Percentiles rank a stretch among this genome's conserved stretches.
Evolutionary conservation across 2,888 invertebrate genomes (phyloP).

Genomic region (Agrochola lota): DNA sequence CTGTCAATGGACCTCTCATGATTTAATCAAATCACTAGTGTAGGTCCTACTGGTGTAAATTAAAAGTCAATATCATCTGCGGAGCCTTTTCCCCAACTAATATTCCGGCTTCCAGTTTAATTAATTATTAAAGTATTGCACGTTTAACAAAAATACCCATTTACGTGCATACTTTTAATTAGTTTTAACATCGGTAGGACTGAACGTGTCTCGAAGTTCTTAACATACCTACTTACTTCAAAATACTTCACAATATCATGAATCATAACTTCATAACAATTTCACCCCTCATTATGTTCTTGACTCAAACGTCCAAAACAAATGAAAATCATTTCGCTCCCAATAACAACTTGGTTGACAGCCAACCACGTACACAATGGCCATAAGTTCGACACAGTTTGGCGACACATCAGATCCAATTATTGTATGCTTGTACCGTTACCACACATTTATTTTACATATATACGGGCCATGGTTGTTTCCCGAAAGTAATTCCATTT

Average conservation of each 20-base stretch:
- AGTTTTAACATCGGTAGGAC: background rate
- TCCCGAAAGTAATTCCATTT: slow-evolving; percentile 8
- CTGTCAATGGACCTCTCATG: background rate
- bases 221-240: slow-evolving; percentile 2
- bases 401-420: slow-evolving; percentile 60
- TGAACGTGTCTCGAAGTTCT: background rate
- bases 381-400: slow-evolving; percentile 52
- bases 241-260: slow-evolving; percentile 2
- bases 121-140: slow-evolving; percentile 1
- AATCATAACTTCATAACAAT: slow-evolving; percentile 47
- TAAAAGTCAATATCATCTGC: background rate
- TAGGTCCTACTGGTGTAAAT: background rate
- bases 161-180: slow-evolving; percentile 17
- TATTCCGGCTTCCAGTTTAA: too few species aligned
- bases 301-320: slow-evolving; percentile 33
- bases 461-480: slow-evolving; percentile 7
- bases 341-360: slow-evolving; percentile 52
- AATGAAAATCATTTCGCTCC: slow-evolving; percentile 40
- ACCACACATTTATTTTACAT: slow-evolving; percentile 40
- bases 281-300: slow-evolving; percentile 14
- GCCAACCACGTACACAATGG: slow-evolving; percentile 44
- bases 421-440: slow-evolving; percentile 44
- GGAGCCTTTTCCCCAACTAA: too few species aligned
- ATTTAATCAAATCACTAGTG: background rate
- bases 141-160: background rate